Conservation (phyloP, 2,797 vertebrate species). For the Siniperca obscura region DNA sequence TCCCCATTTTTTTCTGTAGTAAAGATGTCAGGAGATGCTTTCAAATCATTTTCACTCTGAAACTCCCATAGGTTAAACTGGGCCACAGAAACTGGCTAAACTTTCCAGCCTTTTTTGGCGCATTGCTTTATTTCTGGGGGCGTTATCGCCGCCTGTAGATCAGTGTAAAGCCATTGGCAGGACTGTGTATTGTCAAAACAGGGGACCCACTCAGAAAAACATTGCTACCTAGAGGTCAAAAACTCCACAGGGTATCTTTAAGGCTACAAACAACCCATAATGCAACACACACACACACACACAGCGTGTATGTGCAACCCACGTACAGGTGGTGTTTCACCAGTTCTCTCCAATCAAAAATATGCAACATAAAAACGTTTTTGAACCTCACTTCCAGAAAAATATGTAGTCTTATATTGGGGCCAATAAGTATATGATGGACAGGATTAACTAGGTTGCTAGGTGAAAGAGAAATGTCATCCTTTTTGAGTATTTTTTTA, state of each 20-base stretch:
- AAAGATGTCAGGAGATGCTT: not conserved
- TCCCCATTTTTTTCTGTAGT: too few species aligned
- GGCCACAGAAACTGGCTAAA: not conserved
- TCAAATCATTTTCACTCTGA: not conserved
- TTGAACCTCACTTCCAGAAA: not conserved
- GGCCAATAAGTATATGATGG: too few species aligned
- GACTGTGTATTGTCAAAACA: not conserved
- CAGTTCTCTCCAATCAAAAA: too few species aligned
- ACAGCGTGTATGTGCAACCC: too few species aligned
- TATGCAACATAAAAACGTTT: not conserved
- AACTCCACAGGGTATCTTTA: not conserved
- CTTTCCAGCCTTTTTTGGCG: not conserved
- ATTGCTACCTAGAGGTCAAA: not conserved
- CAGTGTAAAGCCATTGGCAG: not conserved
- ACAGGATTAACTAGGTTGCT: not conserved
- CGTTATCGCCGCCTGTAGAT: not conserved
- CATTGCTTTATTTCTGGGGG: not conserved
- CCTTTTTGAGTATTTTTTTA: too few species aligned
- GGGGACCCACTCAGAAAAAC: too few species aligned
- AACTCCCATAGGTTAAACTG: not conserved
- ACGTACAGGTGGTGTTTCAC: too few species aligned
- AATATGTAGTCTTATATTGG: too few species aligned
- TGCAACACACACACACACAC: not conserved
- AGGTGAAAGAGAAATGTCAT: too few species aligned
- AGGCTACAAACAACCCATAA: not conserved